Evolutionary conservation across 1,140 invertebrate species (phyloP).

Genomic region (Phymorhynchus buccinoides): DNA sequence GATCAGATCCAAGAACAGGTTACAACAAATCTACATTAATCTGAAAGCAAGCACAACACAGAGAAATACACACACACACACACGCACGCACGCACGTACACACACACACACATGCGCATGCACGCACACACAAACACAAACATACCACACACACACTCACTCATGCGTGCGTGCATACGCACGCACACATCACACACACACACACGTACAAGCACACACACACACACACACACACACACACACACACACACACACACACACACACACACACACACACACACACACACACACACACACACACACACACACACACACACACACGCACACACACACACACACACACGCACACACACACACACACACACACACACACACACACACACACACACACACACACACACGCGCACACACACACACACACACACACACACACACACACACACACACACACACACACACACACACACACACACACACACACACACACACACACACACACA

Average conservation of each 20-base stretch:
- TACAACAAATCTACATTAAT: neutral
- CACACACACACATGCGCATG: neutral
- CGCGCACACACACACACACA: neutral
- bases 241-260: neutral
- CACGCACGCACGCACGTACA: neutral
- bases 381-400: neutral
- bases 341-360: neutral
- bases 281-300: neutral
- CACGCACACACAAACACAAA: neutral
- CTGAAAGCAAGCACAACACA: neutral
- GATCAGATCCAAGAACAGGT: neutral
- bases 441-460: too few relatives aligned
- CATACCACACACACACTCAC: neutral
- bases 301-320: neutral
- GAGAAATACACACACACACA: neutral
- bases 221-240: neutral
- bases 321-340: neutral
- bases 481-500: neutral
- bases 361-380: neutral
- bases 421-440: neutral
- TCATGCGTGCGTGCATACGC: too few relatives aligned
- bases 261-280: neutral
- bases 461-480: too few relatives aligned
- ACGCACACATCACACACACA: too few relatives aligned
- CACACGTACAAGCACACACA: neutral